Conservation (phyloP, 1,140 invertebrate species). For the Dendroctonus ponderosae region DNA sequence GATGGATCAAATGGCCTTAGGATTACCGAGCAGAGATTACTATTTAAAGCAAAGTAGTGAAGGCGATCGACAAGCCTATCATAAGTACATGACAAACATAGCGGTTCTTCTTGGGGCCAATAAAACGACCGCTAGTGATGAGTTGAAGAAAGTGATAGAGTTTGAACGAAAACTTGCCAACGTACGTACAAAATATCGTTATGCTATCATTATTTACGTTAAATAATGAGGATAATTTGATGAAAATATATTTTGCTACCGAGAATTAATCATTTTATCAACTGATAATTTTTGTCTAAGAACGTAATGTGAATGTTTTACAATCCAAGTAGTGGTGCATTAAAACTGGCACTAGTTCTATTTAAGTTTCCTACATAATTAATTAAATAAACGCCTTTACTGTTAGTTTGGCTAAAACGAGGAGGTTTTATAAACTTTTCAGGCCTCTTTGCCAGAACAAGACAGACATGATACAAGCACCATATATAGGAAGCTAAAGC, state of each 20-base stretch:
- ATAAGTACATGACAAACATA: conserved; percentile 75
- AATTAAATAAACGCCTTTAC: no score
- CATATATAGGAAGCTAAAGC: conserved; percentile 71
- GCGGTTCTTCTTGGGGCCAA: conserved; percentile 73
- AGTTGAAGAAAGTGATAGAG: conserved; percentile 68
- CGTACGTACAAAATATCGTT: conserved; percentile 53
- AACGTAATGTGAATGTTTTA: no score
- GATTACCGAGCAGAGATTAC: conserved; percentile 78
- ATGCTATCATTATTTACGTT: background rate
- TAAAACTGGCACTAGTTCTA: no score
- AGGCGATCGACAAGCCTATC: conserved; percentile 68
- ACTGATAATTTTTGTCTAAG: no score
- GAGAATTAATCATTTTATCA: no score
- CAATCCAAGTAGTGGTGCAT: no score
- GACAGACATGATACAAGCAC: conserved; percentile 79
- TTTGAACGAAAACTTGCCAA: conserved; percentile 79
- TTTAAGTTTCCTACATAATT: no score
- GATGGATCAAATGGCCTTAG: conserved; percentile 80
- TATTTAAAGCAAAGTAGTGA: conserved; percentile 71
- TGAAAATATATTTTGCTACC: no score
- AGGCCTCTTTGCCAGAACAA: conserved; percentile 75
- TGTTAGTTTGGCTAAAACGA: background rate
- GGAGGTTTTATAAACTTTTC: conserved; percentile 17
- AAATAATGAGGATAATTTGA: background rate
- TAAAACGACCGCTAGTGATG: conserved; percentile 58